These are phyloP conservation scores for Chalcis sispes DNA, from an alignment of 2,888 invertebrate genomes.

Conservation along the genomic window DNA sequence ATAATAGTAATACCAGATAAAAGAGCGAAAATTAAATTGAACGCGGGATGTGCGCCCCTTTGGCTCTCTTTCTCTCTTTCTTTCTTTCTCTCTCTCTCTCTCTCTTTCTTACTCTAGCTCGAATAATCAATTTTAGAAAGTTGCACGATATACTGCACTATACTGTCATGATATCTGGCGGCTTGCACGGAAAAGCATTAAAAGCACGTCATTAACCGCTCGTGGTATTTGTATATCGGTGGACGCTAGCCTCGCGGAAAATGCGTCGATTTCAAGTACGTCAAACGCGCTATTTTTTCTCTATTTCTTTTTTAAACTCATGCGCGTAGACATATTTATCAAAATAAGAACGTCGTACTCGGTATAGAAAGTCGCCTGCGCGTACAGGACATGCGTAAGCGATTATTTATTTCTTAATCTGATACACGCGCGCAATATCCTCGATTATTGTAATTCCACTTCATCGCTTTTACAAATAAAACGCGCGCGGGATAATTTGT, in stretches of 20 bases:
- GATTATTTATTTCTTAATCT: neutral
- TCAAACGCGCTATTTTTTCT: slow-evolving; percentile 30
- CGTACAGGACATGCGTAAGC: neutral
- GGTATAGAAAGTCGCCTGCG: slow-evolving; percentile 19
- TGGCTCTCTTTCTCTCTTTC: no score
- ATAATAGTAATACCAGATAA: slow-evolving; percentile 34
- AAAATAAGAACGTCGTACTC: slow-evolving; percentile 34
- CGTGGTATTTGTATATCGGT: no score
- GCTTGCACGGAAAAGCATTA: slow-evolving; percentile 1
- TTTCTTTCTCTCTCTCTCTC: no score
- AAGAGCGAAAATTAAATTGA: slow-evolving; percentile 39
- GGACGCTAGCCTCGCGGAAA: slow-evolving; percentile 7
- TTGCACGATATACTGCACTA: slow-evolving; percentile 2
- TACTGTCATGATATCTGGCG: slow-evolving; percentile 1
- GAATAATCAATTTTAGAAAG: slow-evolving; percentile 52
- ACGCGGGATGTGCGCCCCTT: slow-evolving; percentile 24
- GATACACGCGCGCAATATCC: slow-evolving; percentile 14
- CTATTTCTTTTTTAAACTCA: no score
- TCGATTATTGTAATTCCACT: slow-evolving; percentile 34
- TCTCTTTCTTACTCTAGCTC: no score
- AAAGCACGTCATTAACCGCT: slow-evolving; percentile 23
- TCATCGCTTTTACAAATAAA: slow-evolving; percentile 2
- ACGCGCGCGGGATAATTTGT: neutral
- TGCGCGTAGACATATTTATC: no score
- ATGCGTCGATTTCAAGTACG: slow-evolving; percentile 35